phyloP scores from a whole-genome alignment of 2,113 vertebrate species.

The Dunckerocampus dactyliophorus region DNA sequence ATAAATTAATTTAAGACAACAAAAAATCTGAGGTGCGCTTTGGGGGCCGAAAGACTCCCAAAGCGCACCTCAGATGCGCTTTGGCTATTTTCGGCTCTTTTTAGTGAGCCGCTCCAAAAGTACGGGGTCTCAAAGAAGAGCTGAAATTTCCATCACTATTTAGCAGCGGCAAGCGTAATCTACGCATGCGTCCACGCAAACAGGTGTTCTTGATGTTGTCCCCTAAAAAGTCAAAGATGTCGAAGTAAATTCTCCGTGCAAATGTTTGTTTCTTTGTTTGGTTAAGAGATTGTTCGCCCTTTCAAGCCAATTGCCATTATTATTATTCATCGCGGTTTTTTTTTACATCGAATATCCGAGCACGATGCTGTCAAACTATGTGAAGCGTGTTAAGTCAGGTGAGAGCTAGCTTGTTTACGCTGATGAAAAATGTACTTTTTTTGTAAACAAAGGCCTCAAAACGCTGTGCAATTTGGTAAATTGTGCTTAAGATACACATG shows the following conservation, averaged over 20 bases:
- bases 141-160: too few relatives aligned
- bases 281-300: not conserved
- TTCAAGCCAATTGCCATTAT: not conserved
- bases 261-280: not conserved
- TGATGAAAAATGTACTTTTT: not conserved
- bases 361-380: constrained; percentile 53
- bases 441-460: not conserved
- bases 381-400: constrained; percentile 67
- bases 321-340: not conserved
- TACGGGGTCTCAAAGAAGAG: too few relatives aligned
- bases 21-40: too few relatives aligned
- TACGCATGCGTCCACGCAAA: not conserved
- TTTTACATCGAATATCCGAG: not conserved
- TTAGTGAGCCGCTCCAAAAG: too few relatives aligned
- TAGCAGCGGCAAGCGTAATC: too few relatives aligned
- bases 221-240: not conserved
- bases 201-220: constrained; percentile 17
- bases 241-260: not conserved
- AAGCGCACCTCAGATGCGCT: too few relatives aligned
- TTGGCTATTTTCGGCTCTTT: too few relatives aligned
- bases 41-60: too few relatives aligned
- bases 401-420: constrained; percentile 25
- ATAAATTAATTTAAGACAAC: too few relatives aligned
- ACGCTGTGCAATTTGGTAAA: too few relatives aligned
- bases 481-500: not conserved